Base-by-base conservation (phyloP, 2,113 vertebrate species). In the Myodes glareolus region DNA sequence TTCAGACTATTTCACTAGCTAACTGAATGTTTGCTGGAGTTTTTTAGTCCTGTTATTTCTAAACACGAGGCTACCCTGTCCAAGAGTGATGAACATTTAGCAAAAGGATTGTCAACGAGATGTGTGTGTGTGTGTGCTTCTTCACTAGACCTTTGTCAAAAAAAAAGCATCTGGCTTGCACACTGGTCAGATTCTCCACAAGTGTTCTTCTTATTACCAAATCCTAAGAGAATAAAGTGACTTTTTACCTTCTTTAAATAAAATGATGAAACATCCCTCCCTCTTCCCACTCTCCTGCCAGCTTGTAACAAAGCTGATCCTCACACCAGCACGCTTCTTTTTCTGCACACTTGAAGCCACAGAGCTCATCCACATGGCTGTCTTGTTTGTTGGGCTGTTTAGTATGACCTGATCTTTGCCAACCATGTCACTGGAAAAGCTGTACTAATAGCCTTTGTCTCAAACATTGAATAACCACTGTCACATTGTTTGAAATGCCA, bases 101-200 rank as follows among this genome's bases (percentile, higher is more conserved):
- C 36, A 55, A 47, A 8, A 81, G 9, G 52, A 31, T 19, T 73
- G 63, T 81, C 55, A 25, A 0, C 3, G 39, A 42, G 21, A 45
- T 33, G 10, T 31, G 39, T 47, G 31, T 47, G 16, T 58, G 55
- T 58, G 55, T 33, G 12, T 21, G 13, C 33, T 39, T 67, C 27
- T 55, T 55, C 1, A 50, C 55, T 75, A 61, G 65, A 29, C 27
- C 70, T 91, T 29, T 75, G 21, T 39, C 76, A 50, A 63, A 89
- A 31, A 76, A 81, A 68, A 58, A 68, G 63, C 23, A 45, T 63
- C 33, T 5, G 16, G 39, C 47, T 36, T 63, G 50, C 61, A 63
- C 27, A 9, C 4, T 17, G n/a, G 8, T 1, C 3, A 25, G 17
- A 11, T 25, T 39, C 21, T 17, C 88, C 7, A 2, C 2, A 14